Conservation (phyloP, 2,888 invertebrate species). For the Diarsia brunnea region DNA sequence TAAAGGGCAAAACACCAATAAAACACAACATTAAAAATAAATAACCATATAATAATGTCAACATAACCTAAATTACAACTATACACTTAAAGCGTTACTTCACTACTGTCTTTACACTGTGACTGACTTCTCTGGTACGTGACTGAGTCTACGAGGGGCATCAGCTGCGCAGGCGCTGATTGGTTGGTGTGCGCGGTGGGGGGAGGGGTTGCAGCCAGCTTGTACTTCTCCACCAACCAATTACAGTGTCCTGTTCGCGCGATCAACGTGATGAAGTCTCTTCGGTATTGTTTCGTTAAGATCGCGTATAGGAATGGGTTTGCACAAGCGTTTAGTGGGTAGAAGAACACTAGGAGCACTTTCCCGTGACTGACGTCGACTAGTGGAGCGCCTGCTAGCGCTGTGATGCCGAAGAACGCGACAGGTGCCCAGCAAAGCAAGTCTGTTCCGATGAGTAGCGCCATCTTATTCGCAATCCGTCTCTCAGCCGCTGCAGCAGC, state of each 20-base stretch:
- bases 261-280: constrained; percentile 93
- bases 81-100: constrained; percentile 77
- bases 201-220: constrained; percentile 84
- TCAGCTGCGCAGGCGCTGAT: constrained; percentile 79
- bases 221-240: constrained; percentile 85
- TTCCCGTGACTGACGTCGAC: constrained; percentile 95
- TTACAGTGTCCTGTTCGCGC: constrained; percentile 91
- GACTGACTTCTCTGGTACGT: constrained; percentile 79
- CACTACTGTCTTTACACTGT: constrained; percentile 82
- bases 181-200: constrained; percentile 86
- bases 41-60: constrained; percentile 82
- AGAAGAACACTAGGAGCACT: constrained; percentile 96
- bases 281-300: constrained; percentile 96
- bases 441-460: constrained; percentile 96
- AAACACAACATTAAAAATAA: constrained; percentile 77
- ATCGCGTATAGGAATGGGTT: constrained; percentile 98
- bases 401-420: constrained; percentile 96
- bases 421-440: constrained; percentile 97
- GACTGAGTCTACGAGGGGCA: constrained; percentile 80
- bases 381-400: constrained; percentile 95
- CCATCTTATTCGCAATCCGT: constrained; percentile 97
- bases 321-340: constrained; percentile 97
- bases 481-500: constrained; percentile 92
- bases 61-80: constrained; percentile 65
- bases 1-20: constrained; percentile 51